Base-by-base conservation (phyloP, 1,140 invertebrate species). In the Uloborus diversus region DNA sequence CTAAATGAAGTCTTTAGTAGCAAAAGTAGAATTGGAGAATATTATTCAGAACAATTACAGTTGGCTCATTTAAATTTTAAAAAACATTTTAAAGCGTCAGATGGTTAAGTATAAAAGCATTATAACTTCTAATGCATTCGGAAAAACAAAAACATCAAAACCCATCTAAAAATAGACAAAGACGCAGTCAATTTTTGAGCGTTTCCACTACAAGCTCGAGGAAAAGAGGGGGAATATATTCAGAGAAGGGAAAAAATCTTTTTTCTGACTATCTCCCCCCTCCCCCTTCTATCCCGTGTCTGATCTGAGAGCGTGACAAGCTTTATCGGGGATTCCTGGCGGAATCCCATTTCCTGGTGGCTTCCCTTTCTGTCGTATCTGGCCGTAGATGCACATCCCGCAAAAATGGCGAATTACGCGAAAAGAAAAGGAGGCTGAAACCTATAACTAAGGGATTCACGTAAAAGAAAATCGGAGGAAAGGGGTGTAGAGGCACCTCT, bases 341-440 rank as follows among this genome's bases (percentile, higher is more conserved):
- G 61, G 47, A 78, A 65, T 51, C 73, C 49, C 65, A 65, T 78
- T 78, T 62, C 73, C 66, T 61, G 61, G 35, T 28, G 61, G 17
- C 66, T 78, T 62, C 47, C n/a, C 37, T 17, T 42, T 42, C 17
- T 37, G 59, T 33, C 73, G 42, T 78, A 65, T 65, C 62, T 78
- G 62, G 32, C 49, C 42, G 30, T n/a, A n/a, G 49, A 11, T 78
- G 73, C 61, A 78, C 62, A 78, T 65, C 61, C 73, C 66, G 73
- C 35, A 75, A 61, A 65, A 65, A 78, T 57, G 30, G 73, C 32
- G 73, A 78, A 78, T 78, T 78, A 78, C 49, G 57, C 27, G 14
- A 49, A 65, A 66, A 33, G 51, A 32, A 57, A 27, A 20, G 32
- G 23, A 27, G 33, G 28, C n/a, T 17, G 32, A 59, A 42, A 59